Base-by-base conservation (phyloP, 2,888 invertebrate genomes). In the Hyles lineata region DNA sequence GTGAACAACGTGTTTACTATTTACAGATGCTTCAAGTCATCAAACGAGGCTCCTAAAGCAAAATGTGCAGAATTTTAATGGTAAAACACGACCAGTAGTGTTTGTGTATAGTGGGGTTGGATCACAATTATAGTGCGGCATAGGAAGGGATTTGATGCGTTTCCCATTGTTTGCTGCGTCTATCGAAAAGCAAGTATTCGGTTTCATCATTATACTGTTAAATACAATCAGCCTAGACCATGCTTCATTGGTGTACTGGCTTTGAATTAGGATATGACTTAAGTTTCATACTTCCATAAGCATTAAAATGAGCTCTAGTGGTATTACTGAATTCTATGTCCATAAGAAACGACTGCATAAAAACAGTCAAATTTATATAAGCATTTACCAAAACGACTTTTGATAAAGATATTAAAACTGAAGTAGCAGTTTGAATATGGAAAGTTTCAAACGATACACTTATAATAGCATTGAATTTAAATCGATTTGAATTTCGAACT, bases 31-130 rank as follows among this genome's bases (percentile, higher is more conserved):
- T 43, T 82, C 84, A 61, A 76, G 84, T 0, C 83, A 83, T 0
- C 79, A 85, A 72, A 88, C 89, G 0, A 74, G 84, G 1, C 77
- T 78, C n/a, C 2, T 88, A 23, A 72, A 80, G 0, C 81, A 87
- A 72, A 84, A 80, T 70, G 74, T 79, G 1, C 81, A 83, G 5
- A 83, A 89, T 72, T 90, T 82, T 55, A 80, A 85, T 0, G 89
- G 87, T 6, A 85, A 76, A 0, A 83, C 78, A 15, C 81, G 93
- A 1, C 96, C 96, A 0, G 83, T 96, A 0, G 97, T 96, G 96
- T 96, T 95, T 81, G 93, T 97, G 63, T 96, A 96, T 89, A 96
- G 96, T 67, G 96, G 97, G 6, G 96, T 97, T 96, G 96, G 96
- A 0, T 95, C 96, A 0, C 96, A 97, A 83, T n/a, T n/a, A n/a